Conservation (phyloP, 2,888 invertebrate species). For the Brassicogethes aeneus region DNA sequence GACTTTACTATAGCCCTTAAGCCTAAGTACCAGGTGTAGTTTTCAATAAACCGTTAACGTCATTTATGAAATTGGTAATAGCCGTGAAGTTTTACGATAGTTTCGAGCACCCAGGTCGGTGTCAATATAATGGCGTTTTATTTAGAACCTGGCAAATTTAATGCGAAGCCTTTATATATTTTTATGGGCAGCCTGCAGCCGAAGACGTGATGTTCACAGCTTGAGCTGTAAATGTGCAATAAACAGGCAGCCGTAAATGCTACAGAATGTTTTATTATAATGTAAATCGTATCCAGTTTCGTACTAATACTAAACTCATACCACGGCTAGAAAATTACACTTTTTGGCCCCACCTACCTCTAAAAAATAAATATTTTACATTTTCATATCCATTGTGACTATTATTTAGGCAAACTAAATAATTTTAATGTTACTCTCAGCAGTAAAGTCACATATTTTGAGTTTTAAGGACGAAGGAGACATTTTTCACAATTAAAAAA, state of each 20-base stretch:
- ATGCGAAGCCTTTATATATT: constrained; percentile 18
- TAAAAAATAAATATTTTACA: too few relatives aligned
- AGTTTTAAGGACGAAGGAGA: too few relatives aligned
- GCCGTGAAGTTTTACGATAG: constrained; percentile 9
- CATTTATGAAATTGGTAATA: constrained; percentile 6
- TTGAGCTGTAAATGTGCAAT: constrained; percentile 29
- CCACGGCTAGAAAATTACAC: too few relatives aligned
- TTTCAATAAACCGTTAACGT: neutral
- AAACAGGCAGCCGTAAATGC: constrained; percentile 29
- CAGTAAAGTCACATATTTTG: too few relatives aligned
- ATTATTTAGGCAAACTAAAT: too few relatives aligned
- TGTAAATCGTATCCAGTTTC: constrained; percentile 17
- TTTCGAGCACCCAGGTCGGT: constrained; percentile 11
- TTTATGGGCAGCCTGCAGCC: constrained; percentile 15
- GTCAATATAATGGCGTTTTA: constrained; percentile 12
- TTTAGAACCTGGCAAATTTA: constrained; percentile 17
- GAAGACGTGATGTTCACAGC: constrained; percentile 27
- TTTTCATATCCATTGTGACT: too few relatives aligned
- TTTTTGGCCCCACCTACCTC: too few relatives aligned
- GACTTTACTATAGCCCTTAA: too few relatives aligned
- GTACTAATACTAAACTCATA: too few relatives aligned
- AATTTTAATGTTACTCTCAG: too few relatives aligned
- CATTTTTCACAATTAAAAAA: too few relatives aligned
- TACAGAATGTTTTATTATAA: constrained; percentile 19
- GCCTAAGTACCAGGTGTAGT: too few relatives aligned